Evolutionary conservation across 2,797 vertebrate genomes (phyloP), one percentile per base, ranked within the genome.

Genomic region (Schizopygopsis pylzovi): DNA sequence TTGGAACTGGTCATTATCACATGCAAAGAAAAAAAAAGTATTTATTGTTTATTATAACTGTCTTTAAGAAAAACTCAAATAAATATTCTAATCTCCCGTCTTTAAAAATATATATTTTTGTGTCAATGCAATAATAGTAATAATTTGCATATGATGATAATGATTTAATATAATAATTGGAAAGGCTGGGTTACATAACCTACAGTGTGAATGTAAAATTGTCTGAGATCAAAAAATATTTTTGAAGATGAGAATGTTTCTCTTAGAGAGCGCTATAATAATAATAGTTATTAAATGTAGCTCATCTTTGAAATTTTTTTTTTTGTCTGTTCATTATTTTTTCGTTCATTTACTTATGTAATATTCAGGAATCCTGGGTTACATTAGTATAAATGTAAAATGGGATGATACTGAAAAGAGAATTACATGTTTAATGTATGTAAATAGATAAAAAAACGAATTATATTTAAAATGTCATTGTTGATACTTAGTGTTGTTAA

Each of bases 231-330:
- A 11, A 16, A 73, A 39, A 20, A 5, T 2, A 11, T 41, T 70
- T 71, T 43, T 71, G 22, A 4, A 67, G 33, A 37, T 39, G 7
- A 67, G 28, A 37, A 20, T 37, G 33, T 37, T 37, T 33, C 37
- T 65, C 28, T 16, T 65, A 16, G 28, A 1, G 4, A 70, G 20
- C 0, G 67, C 20, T 10, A 1, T 41, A 22, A 68, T 22, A 68
- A 20, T 20, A 10, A 43, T 45, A 7, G 2, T 71, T 71, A 68
- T 18, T 67, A 68, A 43, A 70, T 71, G 2, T 47, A 15, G n/a
- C 45, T 73, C 0, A 0, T 9, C 25, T 9, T 73, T 49, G 0
- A 75, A 49, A 33, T 0, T 2, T 0, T 11, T 33, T 11, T 33
- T 75, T 52, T 75, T 22, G 12, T 45, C 6, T 3, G 5, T 41